Conservation (phyloP, 1,140 invertebrate species). For the Drosophila ironensis region DNA sequence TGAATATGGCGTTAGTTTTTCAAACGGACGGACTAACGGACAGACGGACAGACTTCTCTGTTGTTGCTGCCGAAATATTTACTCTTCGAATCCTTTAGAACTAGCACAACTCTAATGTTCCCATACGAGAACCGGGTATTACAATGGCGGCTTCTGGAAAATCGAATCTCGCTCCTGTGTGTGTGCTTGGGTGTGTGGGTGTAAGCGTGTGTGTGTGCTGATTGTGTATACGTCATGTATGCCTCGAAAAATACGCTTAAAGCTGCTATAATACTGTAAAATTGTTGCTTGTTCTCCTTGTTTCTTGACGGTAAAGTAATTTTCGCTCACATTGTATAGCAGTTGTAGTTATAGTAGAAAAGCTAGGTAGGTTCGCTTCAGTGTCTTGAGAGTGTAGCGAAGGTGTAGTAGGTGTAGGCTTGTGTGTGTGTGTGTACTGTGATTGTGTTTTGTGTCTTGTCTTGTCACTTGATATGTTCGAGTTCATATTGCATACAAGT, state of each 20-base stretch:
- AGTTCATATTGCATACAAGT: conserved; percentile 66
- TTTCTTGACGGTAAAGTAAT: conserved; percentile 63
- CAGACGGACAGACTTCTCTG: too few relatives aligned
- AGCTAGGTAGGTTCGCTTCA: conserved; percentile 78
- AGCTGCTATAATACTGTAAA: conserved; percentile 79
- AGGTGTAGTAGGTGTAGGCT: too few relatives aligned
- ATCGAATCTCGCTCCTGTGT: conserved; percentile 29
- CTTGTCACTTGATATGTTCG: conserved; percentile 75
- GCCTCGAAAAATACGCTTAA: conserved; percentile 76
- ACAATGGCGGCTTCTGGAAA: conserved; percentile 15
- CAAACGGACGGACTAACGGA: too few relatives aligned
- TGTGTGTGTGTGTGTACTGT: conserved; percentile 16
- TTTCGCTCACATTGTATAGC: conserved; percentile 65
- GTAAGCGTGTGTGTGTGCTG: conserved; percentile 49
- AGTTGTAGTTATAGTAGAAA: conserved; percentile 55
- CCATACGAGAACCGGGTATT: too few relatives aligned
- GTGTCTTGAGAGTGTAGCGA: conserved; percentile 43
- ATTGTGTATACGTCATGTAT: conserved; percentile 77
- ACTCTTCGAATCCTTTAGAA: too few relatives aligned
- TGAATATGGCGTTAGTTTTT: too few relatives aligned
- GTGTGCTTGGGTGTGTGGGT: conserved; percentile 28
- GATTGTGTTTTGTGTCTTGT: conserved; percentile 41
- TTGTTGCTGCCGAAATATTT: too few relatives aligned
- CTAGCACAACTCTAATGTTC: too few relatives aligned
- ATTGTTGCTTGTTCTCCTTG: conserved; percentile 62